Conservation (phyloP, 2,888 invertebrate genomes). For the Euplagia quadripunctaria region DNA sequence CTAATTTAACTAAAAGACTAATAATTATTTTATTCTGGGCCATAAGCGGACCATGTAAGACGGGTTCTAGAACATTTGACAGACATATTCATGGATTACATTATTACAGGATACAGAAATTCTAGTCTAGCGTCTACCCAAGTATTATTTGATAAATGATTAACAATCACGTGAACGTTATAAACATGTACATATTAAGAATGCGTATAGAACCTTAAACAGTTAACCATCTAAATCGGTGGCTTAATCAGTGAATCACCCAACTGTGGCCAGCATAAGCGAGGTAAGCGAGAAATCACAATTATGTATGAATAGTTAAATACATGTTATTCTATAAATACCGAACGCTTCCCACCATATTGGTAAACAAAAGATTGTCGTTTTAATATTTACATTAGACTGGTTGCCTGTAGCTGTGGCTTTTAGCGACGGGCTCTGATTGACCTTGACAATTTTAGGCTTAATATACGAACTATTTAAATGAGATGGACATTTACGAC, state of each 20-base stretch:
- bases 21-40: too few relatives aligned
- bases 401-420: background rate
- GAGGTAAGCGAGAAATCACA: constrained; percentile 31
- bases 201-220: background rate
- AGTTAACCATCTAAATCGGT: background rate
- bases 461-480: background rate
- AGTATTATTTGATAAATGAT: background rate
- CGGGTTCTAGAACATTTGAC: too few relatives aligned
- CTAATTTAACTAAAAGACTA: too few relatives aligned
- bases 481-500: background rate
- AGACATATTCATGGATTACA: too few relatives aligned
- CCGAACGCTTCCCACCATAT: background rate
- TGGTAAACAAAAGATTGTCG: background rate
- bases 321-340: background rate
- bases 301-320: constrained; percentile 22
- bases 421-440: background rate
- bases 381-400: background rate
- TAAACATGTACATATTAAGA: background rate
- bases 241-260: constrained; percentile 25
- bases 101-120: too few relatives aligned
- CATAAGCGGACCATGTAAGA: too few relatives aligned
- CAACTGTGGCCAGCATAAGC: constrained; percentile 11
- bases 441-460: background rate
- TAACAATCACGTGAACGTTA: background rate
- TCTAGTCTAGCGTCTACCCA: too few relatives aligned